Conservation (phyloP, 2,888 invertebrate species). For the Diplolepis rosae region DNA sequence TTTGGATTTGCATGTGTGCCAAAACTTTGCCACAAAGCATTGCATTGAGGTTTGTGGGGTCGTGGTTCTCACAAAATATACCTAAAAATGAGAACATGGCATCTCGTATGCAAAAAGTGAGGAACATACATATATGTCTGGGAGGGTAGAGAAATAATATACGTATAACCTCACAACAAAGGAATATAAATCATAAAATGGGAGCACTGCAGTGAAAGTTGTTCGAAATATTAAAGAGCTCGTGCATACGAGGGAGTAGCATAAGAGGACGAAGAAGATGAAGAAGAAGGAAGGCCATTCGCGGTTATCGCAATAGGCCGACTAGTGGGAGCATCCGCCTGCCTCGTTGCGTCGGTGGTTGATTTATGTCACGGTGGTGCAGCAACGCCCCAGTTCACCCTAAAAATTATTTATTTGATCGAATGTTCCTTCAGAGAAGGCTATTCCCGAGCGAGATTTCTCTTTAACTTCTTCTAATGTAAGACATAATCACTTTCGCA, state of each 20-base stretch:
- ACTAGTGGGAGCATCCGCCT: conserved; percentile 21
- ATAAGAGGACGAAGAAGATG: not conserved
- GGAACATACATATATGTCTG: no score
- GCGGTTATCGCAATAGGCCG: conserved; percentile 20
- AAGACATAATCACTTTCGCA: conserved; percentile 30
- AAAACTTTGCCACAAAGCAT: no score
- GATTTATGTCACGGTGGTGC: conserved; percentile 64
- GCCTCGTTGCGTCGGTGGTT: conserved; percentile 60
- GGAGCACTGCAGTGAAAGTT: conserved; percentile 20
- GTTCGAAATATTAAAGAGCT: not conserved
- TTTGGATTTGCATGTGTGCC: no score
- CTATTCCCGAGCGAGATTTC: conserved; percentile 50
- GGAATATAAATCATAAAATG: conserved; percentile 20
- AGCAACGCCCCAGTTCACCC: conserved; percentile 60
- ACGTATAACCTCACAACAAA: conserved; percentile 10
- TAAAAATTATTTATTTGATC: conserved; percentile 69
- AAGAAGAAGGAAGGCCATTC: conserved; percentile 22
- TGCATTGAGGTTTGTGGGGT: no score
- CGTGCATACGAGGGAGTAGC: not conserved
- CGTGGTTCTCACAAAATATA: no score
- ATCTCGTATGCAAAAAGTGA: no score
- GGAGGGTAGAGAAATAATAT: not conserved
- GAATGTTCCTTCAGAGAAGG: conserved; percentile 61
- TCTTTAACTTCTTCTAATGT: conserved; percentile 27
- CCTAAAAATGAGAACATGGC: no score